These are phyloP conservation scores for Campylomormyrus numenius DNA, from an alignment of 2,113 vertebrate genomes.

Conservation along the genomic window DNA sequence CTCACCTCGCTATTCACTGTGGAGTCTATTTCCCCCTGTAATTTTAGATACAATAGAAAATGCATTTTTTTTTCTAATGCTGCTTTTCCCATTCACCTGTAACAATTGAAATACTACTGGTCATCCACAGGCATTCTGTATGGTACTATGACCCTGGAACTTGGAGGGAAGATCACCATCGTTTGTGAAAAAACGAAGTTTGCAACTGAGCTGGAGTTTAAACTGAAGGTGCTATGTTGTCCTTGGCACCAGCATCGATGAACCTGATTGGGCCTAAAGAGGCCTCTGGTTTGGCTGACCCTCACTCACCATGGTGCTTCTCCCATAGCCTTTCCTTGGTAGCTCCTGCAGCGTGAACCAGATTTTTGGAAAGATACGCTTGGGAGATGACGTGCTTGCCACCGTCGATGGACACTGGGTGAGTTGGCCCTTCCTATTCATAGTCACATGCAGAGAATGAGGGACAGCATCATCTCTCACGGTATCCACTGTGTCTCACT, in stretches of 20 bases:
- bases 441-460: not conserved
- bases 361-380: conserved; percentile 80
- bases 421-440: conserved; percentile 19
- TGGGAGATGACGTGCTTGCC: conserved; percentile 74
- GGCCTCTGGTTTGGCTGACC: not conserved
- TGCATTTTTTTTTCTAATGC: not conserved
- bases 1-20: not conserved
- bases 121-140: conserved; percentile 76
- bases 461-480: not conserved
- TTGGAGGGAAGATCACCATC: conserved; percentile 86
- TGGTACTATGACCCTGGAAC: conserved; percentile 88
- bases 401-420: conserved; percentile 87
- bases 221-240: conserved; percentile 72
- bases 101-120: not conserved
- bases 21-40: not conserved
- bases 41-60: not conserved
- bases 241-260: not conserved
- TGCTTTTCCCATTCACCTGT: not conserved
- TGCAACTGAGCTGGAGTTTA: conserved; percentile 84
- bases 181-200: conserved; percentile 79
- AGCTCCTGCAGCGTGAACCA: conserved; percentile 77
- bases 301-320: not conserved
- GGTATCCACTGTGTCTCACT: not conserved
- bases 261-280: not conserved
- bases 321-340: conserved; percentile 81